Evolutionary conservation across 2,888 invertebrate species (phyloP).

Genomic region (Glaucopsyche alexis): DNA sequence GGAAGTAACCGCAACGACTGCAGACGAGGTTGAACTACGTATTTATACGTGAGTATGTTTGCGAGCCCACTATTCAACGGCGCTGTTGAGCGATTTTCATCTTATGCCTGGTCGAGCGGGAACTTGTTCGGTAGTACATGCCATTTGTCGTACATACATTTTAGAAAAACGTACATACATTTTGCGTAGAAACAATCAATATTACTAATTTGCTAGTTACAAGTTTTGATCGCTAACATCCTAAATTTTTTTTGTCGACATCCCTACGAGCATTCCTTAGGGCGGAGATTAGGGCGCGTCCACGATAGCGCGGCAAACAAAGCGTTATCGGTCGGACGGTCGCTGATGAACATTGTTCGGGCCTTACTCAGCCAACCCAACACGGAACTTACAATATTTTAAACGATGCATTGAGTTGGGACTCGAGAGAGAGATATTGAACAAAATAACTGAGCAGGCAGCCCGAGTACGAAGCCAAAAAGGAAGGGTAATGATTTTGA

Average conservation of each 20-base stretch:
- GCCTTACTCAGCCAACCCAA: conserved; percentile 39
- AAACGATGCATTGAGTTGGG: neutral
- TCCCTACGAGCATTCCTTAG: conserved; percentile 41
- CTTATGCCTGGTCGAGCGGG: too few relatives aligned
- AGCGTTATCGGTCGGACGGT: conserved; percentile 50
- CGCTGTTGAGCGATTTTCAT: too few relatives aligned
- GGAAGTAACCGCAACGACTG: too few relatives aligned
- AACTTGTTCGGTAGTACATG: too few relatives aligned
- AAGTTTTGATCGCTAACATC: neutral
- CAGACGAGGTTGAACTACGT: too few relatives aligned
- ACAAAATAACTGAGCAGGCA: neutral
- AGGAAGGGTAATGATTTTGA: too few relatives aligned
- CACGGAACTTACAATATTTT: neutral
- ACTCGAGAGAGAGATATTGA: neutral
- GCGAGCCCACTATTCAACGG: too few relatives aligned
- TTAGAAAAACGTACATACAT: too few relatives aligned
- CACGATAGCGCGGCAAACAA: conserved; percentile 46
- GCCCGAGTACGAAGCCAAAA: too few relatives aligned
- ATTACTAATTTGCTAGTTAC: too few relatives aligned
- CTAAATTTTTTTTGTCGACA: neutral
- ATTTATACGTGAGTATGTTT: too few relatives aligned
- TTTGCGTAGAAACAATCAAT: neutral
- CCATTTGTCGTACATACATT: too few relatives aligned
- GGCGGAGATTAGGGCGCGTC: conserved; percentile 45
- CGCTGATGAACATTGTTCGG: conserved; percentile 40